A percentile compares a stretch with the other conserved stretches of the same genome.
Conservation (phyloP, 2,888 invertebrate genomes). For the Nephrotoma guestfalica region DNA sequence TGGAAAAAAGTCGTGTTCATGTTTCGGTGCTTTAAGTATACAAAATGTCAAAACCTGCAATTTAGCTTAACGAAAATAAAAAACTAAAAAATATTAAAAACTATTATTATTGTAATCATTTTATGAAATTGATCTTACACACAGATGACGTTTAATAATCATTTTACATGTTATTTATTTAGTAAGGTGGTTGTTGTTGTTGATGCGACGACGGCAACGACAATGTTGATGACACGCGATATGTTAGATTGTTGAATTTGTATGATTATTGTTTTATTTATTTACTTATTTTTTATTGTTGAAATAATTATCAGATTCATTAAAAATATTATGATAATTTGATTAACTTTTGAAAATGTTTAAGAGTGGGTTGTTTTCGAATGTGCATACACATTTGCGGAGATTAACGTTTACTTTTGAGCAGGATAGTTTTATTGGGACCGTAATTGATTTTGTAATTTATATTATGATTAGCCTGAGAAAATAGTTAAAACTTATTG, state of each 20-base stretch:
- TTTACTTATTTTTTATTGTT: neutral
- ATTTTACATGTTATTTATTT: neutral
- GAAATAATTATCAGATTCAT: neutral
- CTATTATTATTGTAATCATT: neutral
- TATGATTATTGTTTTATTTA: neutral
- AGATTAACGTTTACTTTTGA: neutral
- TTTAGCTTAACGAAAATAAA: neutral
- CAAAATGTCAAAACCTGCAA: neutral
- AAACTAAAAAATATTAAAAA: neutral
- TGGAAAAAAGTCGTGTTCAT: neutral
- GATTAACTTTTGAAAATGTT: neutral
- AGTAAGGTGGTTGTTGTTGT: neutral
- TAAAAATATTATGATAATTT: neutral
- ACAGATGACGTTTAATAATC: neutral
- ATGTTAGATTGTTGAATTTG: neutral
- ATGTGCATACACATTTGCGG: neutral
- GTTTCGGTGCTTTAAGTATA: neutral
- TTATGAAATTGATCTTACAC: neutral
- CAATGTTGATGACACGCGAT: neutral
- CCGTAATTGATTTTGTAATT: neutral
- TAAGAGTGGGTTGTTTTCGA: neutral
- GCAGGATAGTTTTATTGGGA: neutral
- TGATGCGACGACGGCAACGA: neutral
- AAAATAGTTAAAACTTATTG: neutral
- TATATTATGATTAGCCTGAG: neutral